Conservation (phyloP, 1,140 invertebrate genomes). For the Cydia splendana region DNA sequence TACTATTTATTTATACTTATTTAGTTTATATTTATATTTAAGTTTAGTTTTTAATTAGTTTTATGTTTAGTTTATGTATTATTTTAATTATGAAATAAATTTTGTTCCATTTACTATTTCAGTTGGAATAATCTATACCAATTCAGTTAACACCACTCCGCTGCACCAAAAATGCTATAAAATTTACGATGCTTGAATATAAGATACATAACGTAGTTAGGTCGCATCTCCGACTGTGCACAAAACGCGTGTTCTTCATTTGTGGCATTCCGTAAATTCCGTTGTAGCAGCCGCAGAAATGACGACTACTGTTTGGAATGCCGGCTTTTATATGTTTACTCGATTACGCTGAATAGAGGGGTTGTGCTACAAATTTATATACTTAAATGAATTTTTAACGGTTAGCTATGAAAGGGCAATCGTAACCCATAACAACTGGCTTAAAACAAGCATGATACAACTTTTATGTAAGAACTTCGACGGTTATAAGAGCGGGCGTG, state of each 20-base stretch:
- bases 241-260: neutral
- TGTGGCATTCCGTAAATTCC: neutral
- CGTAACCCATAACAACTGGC: neutral
- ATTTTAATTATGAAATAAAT: no score
- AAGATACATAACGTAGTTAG: no score
- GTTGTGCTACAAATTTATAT: conserved; percentile 9
- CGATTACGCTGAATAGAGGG: neutral
- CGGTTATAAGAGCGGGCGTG: neutral
- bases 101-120: no score
- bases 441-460: neutral
- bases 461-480: conserved; percentile 11
- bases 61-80: no score
- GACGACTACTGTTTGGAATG: conserved; percentile 1
- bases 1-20: no score
- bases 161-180: no score
- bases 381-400: neutral
- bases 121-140: no score
- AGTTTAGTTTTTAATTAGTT: no score
- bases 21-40: no score
- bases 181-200: no score
- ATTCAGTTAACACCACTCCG: no score
- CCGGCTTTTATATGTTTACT: conserved; percentile 5
- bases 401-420: conserved; percentile 2
- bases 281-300: neutral
- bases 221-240: neutral